Evolutionary conservation across 2,888 invertebrate species (phyloP).

Genomic region (Sphinx pinastri): DNA sequence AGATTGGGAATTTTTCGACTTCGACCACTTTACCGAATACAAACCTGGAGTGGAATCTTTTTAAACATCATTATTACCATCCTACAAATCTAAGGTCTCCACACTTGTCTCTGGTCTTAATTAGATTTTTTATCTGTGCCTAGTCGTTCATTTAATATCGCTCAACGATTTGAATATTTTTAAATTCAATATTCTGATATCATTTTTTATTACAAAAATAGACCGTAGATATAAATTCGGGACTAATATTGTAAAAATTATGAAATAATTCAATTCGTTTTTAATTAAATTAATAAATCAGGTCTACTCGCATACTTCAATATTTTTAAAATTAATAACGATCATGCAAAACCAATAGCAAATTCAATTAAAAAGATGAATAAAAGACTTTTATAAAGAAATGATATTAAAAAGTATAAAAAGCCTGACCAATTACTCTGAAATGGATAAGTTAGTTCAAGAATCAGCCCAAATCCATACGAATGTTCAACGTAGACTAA

Average conservation of each 20-base stretch:
- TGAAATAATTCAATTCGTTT: background rate
- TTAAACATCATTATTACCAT: too few relatives aligned
- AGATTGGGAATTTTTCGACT: too few relatives aligned
- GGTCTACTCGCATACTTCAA: background rate
- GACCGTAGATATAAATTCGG: background rate
- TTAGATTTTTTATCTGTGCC: too few relatives aligned
- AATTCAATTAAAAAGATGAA: conserved; percentile 1
- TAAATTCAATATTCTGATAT: too few relatives aligned
- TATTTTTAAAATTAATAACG: background rate
- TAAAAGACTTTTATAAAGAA: background rate
- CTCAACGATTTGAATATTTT: too few relatives aligned
- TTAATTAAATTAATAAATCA: background rate
- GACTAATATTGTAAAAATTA: background rate
- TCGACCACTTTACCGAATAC: too few relatives aligned
- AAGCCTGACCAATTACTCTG: conserved; percentile 10
- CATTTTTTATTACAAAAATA: background rate
- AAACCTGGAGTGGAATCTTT: too few relatives aligned
- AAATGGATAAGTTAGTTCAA: conserved; percentile 7
- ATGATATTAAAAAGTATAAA: background rate
- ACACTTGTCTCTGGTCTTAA: too few relatives aligned
- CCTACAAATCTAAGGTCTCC: too few relatives aligned
- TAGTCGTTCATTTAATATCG: too few relatives aligned
- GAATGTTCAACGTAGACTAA: background rate
- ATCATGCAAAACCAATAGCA: background rate
- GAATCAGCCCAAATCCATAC: background rate